Percentiles rank a stretch among this genome's conserved stretches.
Conservation (phyloP, 2,113 vertebrate genomes). For the Fregata magnificens region DNA sequence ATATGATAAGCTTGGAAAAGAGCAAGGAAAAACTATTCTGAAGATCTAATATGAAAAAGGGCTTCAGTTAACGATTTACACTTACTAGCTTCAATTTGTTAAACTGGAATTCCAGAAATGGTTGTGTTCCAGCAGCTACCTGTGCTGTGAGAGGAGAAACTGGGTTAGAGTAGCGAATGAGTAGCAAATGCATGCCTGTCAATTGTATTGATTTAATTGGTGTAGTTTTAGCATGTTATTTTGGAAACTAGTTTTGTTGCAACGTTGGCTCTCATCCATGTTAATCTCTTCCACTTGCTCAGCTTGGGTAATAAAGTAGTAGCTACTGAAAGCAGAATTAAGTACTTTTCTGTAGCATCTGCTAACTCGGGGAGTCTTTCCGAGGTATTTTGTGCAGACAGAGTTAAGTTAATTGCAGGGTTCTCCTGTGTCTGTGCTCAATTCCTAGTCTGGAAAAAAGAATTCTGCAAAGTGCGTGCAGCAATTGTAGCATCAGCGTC, state of each 20-base stretch:
- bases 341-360: not conserved
- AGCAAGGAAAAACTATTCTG: not conserved
- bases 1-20: not conserved
- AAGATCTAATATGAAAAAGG: not conserved
- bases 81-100: not conserved
- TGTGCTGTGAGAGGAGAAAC: not conserved
- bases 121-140: not conserved
- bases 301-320: not conserved
- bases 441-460: not conserved
- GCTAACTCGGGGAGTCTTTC: not conserved
- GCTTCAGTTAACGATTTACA: not conserved
- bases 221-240: not conserved
- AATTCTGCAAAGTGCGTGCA: not conserved
- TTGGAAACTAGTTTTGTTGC: constrained; percentile 2
- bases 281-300: not conserved
- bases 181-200: not conserved
- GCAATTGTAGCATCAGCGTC: not conserved
- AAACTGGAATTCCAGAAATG: not conserved
- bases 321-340: not conserved
- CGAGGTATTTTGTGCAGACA: not conserved
- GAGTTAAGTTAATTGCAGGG: not conserved
- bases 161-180: not conserved
- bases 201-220: not conserved
- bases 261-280: not conserved
- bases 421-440: not conserved